Base-by-base conservation (phyloP, 2,888 invertebrate species). In the Pocota personata region DNA sequence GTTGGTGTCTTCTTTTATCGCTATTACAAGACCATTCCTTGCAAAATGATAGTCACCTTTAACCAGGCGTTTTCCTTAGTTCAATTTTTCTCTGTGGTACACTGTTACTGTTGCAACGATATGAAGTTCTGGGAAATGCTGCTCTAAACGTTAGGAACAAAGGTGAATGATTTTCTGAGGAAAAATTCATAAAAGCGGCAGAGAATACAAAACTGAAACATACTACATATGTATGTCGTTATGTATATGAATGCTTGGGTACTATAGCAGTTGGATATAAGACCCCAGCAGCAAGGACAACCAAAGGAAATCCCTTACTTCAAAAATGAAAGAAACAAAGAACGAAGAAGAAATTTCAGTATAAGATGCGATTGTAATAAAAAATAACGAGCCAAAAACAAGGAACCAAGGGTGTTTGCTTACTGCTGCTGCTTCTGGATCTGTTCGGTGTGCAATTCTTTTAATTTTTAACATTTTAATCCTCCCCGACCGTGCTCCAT, bases 391-490 rank as follows among this genome's bases (percentile, higher is more conserved):
- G 50, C 58, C 64, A 75, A 73, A 64, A 86, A 64, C 71, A 58
- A 72, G 57, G 48, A 69, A 69, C 67, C 67, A 10, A 35, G 73
- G 62, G 55, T 75, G 67, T 46, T 40, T 55, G 60, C 27, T 62
- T 4, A 3, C 8, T 30, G 32, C 27, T 64, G 1, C 32, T 21
- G 32, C 32, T 60, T 37, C 3, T 48, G 14, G 6, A 32, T 21
- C n/a, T 37, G 8, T 48, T 50, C 24, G 64, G 71, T 60, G 75
- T 75, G 83, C 73, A 62, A 75, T 84, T 84, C 84, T 84, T 84
- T 84, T 84, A 84, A 84, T 80, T 84, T 84, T 84, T 84, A 80
- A 84, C 75, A 84, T 66, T 73, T 62, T 79, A 84, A 80, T 80
- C 64, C 80, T 79, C 72, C 67, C 48, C 52, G 32, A 50, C 67